Percentiles rank a stretch among this genome's conserved stretches.
Conservation (phyloP, 1,140 invertebrate genomes). For the Leptinotarsa undecemlineata region DNA sequence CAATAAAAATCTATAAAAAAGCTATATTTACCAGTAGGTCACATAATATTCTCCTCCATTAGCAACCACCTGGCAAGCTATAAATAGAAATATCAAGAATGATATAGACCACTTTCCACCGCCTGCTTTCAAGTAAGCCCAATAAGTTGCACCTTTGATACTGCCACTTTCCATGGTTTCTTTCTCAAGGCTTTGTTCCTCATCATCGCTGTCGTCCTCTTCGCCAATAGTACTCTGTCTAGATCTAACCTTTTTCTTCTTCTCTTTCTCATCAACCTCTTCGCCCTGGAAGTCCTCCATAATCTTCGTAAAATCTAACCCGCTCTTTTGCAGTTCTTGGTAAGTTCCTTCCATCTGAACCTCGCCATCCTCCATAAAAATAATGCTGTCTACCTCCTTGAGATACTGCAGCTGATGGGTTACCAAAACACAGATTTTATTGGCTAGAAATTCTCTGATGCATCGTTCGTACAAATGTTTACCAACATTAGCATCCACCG, state of each 20-base stretch:
- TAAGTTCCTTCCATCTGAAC: slow-evolving; percentile 57
- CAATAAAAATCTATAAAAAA: neutral
- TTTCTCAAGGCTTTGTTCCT: slow-evolving; percentile 45
- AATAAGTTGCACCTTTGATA: slow-evolving; percentile 63
- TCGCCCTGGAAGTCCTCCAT: slow-evolving; percentile 49
- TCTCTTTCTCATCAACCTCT: slow-evolving; percentile 51
- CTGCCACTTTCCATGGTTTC: slow-evolving; percentile 58
- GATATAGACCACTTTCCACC: slow-evolving; percentile 60
- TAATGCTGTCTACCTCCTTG: slow-evolving; percentile 61
- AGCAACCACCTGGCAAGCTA: slow-evolving; percentile 65
- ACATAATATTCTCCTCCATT: slow-evolving; percentile 72
- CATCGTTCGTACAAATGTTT: slow-evolving; percentile 66
- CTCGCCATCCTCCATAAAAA: slow-evolving; percentile 57
- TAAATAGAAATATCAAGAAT: slow-evolving; percentile 60
- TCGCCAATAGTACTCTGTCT: slow-evolving; percentile 57
- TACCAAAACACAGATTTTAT: slow-evolving; percentile 73
- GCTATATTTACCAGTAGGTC: slow-evolving; percentile 63
- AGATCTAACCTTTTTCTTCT: slow-evolving; percentile 46
- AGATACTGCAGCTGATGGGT: slow-evolving; percentile 77
- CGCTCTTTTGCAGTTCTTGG: slow-evolving; percentile 53
- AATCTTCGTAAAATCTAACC: slow-evolving; percentile 55
- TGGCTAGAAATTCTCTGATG: slow-evolving; percentile 61
- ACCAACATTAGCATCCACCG: slow-evolving; percentile 67
- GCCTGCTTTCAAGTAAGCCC: slow-evolving; percentile 65
- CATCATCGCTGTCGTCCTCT: slow-evolving; percentile 47